These are phyloP conservation scores for Turritopsis rubra DNA, from an alignment of 30 jellyfish, hydroid and myxozoan genomes.

Conservation along the genomic window DNA sequence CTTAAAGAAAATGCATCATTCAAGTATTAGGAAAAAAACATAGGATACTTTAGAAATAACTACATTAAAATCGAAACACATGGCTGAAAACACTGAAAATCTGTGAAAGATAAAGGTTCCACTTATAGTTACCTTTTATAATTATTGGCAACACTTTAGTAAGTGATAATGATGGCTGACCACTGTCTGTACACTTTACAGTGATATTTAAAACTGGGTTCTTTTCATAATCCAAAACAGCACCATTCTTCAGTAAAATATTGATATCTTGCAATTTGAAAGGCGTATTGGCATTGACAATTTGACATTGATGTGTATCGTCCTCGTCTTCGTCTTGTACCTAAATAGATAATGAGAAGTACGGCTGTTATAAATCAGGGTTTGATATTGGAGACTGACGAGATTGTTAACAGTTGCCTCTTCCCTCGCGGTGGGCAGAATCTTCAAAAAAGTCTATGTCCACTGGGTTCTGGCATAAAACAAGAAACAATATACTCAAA, in stretches of 20 bases:
- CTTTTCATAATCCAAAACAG: conserved; percentile 44
- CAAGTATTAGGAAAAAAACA: no score
- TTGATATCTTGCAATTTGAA: conserved; percentile 29
- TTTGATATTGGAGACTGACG: no score
- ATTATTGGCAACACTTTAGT: not conserved
- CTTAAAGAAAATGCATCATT: not conserved
- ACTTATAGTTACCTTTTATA: not conserved
- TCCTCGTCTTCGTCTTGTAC: conserved; percentile 42
- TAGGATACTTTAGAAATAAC: no score
- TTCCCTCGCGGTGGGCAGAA: no score
- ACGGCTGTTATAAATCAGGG: no score
- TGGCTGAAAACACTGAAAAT: no score
- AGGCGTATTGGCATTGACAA: conserved; percentile 36
- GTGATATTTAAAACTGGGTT: conserved; percentile 23
- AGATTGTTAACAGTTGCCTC: no score
- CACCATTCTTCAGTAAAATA: conserved; percentile 41
- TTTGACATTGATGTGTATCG: conserved; percentile 46
- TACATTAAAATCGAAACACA: no score
- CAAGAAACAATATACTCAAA: no score
- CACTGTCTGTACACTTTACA: conserved; percentile 55
- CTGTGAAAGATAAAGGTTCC: no score
- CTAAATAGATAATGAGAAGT: not conserved
- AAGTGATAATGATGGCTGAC: conserved; percentile 13
- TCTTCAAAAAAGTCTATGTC: no score
- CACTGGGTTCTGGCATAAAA: no score